Percentiles rank a stretch among this genome's conserved stretches.
Conservation (phyloP, 2,888 invertebrate species). For the Stenotaenia linearis region DNA sequence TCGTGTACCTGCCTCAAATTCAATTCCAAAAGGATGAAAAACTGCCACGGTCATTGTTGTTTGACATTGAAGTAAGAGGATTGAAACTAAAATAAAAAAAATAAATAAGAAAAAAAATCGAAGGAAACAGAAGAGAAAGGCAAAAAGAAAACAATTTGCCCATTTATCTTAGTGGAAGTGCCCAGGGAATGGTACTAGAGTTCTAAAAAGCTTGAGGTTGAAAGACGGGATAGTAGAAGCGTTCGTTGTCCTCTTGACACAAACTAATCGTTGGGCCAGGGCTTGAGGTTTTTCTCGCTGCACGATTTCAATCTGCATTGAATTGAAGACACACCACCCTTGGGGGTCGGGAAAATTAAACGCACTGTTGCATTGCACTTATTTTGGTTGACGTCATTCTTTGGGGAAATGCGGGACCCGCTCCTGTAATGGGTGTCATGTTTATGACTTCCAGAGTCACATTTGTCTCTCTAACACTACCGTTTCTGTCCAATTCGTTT, state of each 20-base stretch:
- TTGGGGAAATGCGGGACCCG: neutral
- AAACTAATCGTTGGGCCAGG: constrained; percentile 2
- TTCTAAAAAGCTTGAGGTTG: neutral
- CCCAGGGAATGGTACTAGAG: neutral
- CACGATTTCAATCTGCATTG: constrained; percentile 18
- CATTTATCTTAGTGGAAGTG: constrained; percentile 7
- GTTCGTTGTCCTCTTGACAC: constrained; percentile 26
- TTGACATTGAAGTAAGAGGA: constrained; percentile 20
- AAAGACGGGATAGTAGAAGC: neutral
- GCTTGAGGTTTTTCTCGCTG: constrained; percentile 19
- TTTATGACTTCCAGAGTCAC: constrained; percentile 5
- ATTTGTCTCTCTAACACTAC: neutral
- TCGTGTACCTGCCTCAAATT: constrained; percentile 2
- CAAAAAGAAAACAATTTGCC: constrained; percentile 26
- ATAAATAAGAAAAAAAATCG: neutral
- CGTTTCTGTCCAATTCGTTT: constrained; percentile 22
- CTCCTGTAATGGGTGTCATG: constrained; percentile 3
- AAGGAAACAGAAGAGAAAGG: neutral
- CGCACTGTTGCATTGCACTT: constrained; percentile 1
- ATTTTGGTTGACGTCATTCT: constrained; percentile 22
- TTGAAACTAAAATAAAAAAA: neutral
- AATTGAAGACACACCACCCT: constrained; percentile 11
- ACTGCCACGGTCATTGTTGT: constrained; percentile 6
- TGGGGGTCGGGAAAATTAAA: neutral
- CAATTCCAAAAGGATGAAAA: constrained; percentile 19